Conservation (phyloP, 2,113 vertebrate species). For the Hypocryptadius cinnamomeus region DNA sequence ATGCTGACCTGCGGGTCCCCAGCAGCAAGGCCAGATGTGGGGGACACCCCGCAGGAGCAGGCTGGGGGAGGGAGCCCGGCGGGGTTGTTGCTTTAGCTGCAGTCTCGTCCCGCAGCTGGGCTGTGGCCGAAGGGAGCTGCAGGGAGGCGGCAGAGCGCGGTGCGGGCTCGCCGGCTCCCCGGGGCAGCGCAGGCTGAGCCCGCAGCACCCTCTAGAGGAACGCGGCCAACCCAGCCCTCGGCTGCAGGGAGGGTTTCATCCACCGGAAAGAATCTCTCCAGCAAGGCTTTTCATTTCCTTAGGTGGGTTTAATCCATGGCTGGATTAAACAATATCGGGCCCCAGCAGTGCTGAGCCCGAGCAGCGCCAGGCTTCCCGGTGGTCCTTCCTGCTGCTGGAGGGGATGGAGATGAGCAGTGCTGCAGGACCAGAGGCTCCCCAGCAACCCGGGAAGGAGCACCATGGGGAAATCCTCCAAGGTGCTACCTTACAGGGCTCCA, state of each 20-base stretch:
- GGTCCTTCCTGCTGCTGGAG: background rate
- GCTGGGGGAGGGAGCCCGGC: background rate
- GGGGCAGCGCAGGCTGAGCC: background rate
- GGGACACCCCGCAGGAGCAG: background rate
- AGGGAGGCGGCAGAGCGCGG: background rate
- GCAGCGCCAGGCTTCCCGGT: background rate
- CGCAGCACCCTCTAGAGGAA: constrained; percentile 68
- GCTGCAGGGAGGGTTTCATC: background rate
- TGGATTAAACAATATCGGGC: too few species aligned
- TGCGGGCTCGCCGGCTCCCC: background rate
- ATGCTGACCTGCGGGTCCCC: background rate
- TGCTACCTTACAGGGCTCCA: background rate
- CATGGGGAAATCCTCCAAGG: background rate
- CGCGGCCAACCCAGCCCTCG: background rate
- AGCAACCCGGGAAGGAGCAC: background rate
- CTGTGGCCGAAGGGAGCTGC: accelerated
- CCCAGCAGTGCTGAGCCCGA: background rate
- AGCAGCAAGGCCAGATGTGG: background rate
- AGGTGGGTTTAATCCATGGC: accelerated
- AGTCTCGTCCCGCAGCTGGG: background rate
- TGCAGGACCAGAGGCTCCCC: background rate
- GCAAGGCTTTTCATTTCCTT: background rate
- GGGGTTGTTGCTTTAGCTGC: accelerated
- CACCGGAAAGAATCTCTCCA: accelerated
- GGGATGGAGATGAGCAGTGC: background rate